Evolutionary conservation across 2,797 vertebrate genomes (phyloP).

Genomic region (Ctenochaetus hawaiiensis): DNA sequence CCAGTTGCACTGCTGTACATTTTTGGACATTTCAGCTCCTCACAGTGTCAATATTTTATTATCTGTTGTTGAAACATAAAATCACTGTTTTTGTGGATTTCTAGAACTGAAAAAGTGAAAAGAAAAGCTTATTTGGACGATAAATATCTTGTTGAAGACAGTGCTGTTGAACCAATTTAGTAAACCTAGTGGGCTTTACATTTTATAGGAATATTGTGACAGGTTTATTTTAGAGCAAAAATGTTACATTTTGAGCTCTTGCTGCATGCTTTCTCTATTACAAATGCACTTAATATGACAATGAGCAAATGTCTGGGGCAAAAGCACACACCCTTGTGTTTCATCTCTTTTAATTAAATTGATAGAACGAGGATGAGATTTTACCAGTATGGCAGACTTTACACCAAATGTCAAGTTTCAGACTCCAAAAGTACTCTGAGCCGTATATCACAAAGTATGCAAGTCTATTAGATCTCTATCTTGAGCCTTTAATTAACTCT

Average conservation of each 20-base stretch:
- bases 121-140: slow-evolving; percentile 12
- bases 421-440: slow-evolving; percentile 4
- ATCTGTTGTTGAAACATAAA: not conserved
- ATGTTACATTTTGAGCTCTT: not conserved
- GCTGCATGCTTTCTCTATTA: not conserved
- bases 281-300: not conserved
- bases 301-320: not conserved
- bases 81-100: slow-evolving; percentile 1
- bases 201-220: not conserved
- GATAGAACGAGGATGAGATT: slow-evolving; percentile 3
- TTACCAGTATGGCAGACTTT: slow-evolving; percentile 4
- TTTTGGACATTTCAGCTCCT: slow-evolving; percentile 2
- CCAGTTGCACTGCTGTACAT: not conserved
- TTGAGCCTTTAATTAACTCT: slow-evolving; percentile 53
- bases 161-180: slow-evolving; percentile 6
- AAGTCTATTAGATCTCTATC: slow-evolving; percentile 36
- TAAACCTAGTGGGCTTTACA: not conserved
- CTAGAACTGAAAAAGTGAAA: not conserved
- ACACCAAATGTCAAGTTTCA: slow-evolving; percentile 25
- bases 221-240: not conserved
- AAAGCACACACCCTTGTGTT: slow-evolving; percentile 1
- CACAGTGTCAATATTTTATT: not conserved
- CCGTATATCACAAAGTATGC: slow-evolving; percentile 27
- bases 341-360: slow-evolving; percentile 9
- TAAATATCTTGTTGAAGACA: not conserved